Percentiles rank a stretch among this genome's conserved stretches.
Evolutionary conservation across 2,888 invertebrate species (phyloP).

Genomic region (Scaeva pyrastri): DNA sequence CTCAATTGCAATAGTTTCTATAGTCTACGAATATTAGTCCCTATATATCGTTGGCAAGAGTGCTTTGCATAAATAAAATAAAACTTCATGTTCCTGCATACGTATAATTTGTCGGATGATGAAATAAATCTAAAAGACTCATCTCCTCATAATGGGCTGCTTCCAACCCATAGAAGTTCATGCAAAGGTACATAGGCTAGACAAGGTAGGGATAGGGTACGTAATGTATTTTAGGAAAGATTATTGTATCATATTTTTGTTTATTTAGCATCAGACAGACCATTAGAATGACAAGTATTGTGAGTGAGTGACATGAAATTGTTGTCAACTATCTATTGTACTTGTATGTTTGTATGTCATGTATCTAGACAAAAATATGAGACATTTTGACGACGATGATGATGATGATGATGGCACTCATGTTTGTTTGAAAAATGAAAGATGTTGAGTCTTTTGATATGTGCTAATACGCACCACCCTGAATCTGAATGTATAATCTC

Average conservation of each 20-base stretch:
- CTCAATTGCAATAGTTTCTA: no score
- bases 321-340: slow-evolving; percentile 10
- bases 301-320: slow-evolving; percentile 27
- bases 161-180: not conserved
- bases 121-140: slow-evolving; percentile 5
- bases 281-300: slow-evolving; percentile 7
- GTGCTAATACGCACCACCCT: slow-evolving; percentile 13
- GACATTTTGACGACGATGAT: no score
- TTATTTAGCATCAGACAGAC: not conserved
- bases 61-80: not conserved
- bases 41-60: not conserved
- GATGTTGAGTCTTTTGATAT: slow-evolving; percentile 9
- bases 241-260: slow-evolving; percentile 2
- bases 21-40: no score
- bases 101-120: slow-evolving; percentile 15
- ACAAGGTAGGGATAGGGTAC: not conserved
- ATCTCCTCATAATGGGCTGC: not conserved
- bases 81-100: slow-evolving; percentile 4
- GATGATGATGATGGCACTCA: slow-evolving; percentile 1
- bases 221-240: not conserved
- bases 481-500: not conserved
- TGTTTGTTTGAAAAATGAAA: not conserved
- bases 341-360: not conserved
- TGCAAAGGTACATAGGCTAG: no score
- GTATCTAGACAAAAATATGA: not conserved